These are phyloP conservation scores for Eucidaris tribuloides DNA, from an alignment of 35 echinoderm and acorn worm genomes.

Conservation along the genomic window DNA sequence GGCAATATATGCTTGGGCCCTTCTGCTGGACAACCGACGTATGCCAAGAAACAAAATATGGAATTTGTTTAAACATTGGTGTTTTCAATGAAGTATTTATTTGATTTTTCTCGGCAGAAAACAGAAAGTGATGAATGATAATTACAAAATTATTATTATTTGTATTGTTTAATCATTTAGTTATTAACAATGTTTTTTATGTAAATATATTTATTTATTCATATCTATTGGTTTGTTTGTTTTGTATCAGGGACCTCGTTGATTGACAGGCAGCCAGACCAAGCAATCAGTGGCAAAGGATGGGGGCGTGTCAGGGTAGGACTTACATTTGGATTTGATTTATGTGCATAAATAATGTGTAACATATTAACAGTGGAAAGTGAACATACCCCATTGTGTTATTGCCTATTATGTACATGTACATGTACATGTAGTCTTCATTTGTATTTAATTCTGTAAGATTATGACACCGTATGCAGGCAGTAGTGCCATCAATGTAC, in stretches of 20 bases:
- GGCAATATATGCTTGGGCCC: too few species aligned
- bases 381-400: neutral
- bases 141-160: neutral
- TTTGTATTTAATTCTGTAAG: neutral
- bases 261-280: conserved; percentile 18
- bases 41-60: too few species aligned
- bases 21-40: too few species aligned
- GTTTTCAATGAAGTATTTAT: neutral
- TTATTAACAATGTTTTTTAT: neutral
- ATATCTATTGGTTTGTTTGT: neutral
- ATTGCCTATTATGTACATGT: neutral
- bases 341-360: neutral
- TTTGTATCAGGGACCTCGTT: conserved; percentile 29
- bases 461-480: neutral
- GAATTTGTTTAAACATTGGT: neutral
- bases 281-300: conserved; percentile 52
- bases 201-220: neutral
- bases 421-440: neutral
- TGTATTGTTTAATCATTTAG: neutral
- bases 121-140: neutral
- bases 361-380: neutral
- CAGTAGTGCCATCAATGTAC: neutral
- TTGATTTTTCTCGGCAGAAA: neutral
- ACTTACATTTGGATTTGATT: neutral
- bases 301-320: conserved; percentile 56